Percentiles rank a stretch among this genome's conserved stretches.
These are phyloP conservation scores for Lasioglossum calceatum DNA, from an alignment of 2,888 invertebrate genomes.

Conservation along the genomic window DNA sequence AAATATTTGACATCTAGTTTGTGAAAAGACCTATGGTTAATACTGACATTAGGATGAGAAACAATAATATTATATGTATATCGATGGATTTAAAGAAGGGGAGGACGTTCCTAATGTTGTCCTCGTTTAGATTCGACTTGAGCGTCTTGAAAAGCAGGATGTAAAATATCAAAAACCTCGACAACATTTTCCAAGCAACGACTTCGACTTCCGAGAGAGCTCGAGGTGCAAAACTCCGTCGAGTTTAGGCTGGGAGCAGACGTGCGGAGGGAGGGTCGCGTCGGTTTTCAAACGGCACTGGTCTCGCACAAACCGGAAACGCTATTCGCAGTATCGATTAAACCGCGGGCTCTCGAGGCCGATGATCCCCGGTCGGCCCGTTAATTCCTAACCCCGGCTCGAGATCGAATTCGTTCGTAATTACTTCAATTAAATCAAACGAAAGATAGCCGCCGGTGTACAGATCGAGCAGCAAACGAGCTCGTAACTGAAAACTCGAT, in stretches of 20 bases:
- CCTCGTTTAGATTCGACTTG: too few species aligned
- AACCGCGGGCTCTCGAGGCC: slow-evolving; percentile 21
- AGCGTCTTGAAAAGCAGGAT: too few species aligned
- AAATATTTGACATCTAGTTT: too few species aligned
- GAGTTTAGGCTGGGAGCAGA: neutral
- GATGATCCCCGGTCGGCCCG: slow-evolving; percentile 37
- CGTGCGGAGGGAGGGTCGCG: neutral
- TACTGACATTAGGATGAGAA: too few species aligned
- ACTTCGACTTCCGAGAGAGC: too few species aligned
- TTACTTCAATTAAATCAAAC: slow-evolving; percentile 63
- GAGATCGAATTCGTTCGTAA: slow-evolving; percentile 62
- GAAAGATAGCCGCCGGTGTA: slow-evolving; percentile 46
- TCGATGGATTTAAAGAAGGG: too few species aligned
- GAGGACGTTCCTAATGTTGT: too few species aligned
- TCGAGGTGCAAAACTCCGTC: too few species aligned
- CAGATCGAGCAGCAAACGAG: slow-evolving; percentile 40
- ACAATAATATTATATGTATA: too few species aligned
- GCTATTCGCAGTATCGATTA: slow-evolving; percentile 47
- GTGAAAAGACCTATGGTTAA: too few species aligned
- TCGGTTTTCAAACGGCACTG: neutral
- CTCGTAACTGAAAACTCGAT: slow-evolving; percentile 62
- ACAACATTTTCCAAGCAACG: too few species aligned
- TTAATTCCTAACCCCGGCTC: slow-evolving; percentile 55
- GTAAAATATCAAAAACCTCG: too few species aligned
- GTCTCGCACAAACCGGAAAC: slow-evolving; percentile 19